These are phyloP conservation scores for Aphis gossypii DNA, from an alignment of 1,140 invertebrate genomes.

Conservation along the genomic window DNA sequence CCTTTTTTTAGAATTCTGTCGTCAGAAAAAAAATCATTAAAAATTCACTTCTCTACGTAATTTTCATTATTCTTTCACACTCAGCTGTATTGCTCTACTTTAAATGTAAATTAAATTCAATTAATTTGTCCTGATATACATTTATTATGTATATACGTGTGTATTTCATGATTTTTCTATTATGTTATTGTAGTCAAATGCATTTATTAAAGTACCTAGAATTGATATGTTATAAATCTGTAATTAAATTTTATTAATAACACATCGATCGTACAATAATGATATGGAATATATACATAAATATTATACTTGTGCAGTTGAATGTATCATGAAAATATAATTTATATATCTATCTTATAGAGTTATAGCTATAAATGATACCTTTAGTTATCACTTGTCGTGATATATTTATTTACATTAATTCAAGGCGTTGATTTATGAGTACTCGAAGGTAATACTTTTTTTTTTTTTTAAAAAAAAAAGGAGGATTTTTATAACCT, in stretches of 20 bases:
- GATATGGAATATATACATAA: background rate
- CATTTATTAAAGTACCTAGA: background rate
- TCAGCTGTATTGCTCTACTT: background rate
- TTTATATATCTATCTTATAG: background rate
- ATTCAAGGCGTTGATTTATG: no score
- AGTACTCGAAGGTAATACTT: no score
- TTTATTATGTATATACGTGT: background rate
- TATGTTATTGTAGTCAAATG: background rate
- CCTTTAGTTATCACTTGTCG: background rate
- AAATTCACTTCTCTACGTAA: background rate
- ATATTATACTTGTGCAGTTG: background rate
- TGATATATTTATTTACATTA: background rate
- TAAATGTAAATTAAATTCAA: background rate
- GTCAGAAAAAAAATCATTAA: background rate
- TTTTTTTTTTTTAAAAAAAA: background rate
- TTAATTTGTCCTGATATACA: background rate
- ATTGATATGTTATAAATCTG: background rate
- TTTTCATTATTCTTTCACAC: background rate
- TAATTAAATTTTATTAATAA: background rate
- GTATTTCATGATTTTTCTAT: background rate
- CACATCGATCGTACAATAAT: background rate
- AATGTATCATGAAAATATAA: background rate
- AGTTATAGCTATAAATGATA: background rate
- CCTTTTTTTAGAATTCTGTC: background rate
- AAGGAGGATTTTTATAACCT: background rate